Evolutionary conservation across 1,140 invertebrate genomes (phyloP).

Genomic region (Pogonomyrmex barbatus): DNA sequence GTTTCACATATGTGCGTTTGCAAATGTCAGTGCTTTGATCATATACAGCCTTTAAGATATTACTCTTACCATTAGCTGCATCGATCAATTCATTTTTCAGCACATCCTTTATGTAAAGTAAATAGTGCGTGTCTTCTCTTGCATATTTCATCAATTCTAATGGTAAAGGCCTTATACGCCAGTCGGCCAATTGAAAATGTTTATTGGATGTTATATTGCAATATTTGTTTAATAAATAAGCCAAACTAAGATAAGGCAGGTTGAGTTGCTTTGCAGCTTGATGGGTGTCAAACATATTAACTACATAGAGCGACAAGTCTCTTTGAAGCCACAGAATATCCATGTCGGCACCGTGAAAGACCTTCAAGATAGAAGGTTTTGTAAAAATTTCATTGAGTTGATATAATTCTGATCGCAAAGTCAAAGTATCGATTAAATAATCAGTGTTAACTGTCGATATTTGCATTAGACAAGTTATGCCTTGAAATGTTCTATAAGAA

Average conservation of each 20-base stretch:
- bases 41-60: constrained; percentile 91
- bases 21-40: constrained; percentile 91
- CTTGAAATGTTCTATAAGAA: constrained; percentile 93
- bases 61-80: constrained; percentile 89
- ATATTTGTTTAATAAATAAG: constrained; percentile 92
- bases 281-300: constrained; percentile 99
- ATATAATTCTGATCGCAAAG: constrained; percentile 93
- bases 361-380: constrained; percentile 96
- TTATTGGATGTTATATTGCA: constrained; percentile 94
- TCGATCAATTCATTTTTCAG: constrained; percentile 93
- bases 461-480: constrained; percentile 97
- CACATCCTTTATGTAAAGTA: constrained; percentile 96
- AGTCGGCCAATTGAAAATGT: constrained; percentile 97
- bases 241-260: constrained; percentile 91
- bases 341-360: constrained; percentile 96
- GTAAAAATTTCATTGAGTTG: constrained; percentile 97
- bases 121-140: constrained; percentile 97
- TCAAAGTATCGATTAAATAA: constrained; percentile 96
- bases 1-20: constrained; percentile 93
- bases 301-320: constrained; percentile 97
- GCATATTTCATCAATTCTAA: constrained; percentile 95
- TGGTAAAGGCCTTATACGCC: constrained; percentile 97
- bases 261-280: constrained; percentile 93
- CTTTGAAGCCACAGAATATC: constrained; percentile 98
- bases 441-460: constrained; percentile 95